Evolutionary conservation across 2,888 invertebrate genomes (phyloP), one percentile per base, ranked within the genome.

Genomic region (Chrysomela aeneicollis): DNA sequence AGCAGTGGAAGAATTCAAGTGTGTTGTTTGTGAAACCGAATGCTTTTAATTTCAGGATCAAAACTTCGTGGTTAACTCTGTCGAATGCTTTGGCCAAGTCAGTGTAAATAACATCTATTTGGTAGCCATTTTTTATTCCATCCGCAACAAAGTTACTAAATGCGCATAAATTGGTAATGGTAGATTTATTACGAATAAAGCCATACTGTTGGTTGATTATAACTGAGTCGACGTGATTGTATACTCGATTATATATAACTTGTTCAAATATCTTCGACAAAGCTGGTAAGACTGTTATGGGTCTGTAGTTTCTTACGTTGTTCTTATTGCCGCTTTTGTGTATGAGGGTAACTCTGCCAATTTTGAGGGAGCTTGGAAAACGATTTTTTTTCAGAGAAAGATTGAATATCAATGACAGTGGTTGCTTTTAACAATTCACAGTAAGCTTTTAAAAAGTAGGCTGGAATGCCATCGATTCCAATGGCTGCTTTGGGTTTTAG

Each of bases 141-240:
- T n/a, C n/a, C n/a, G n/a, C n/a, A n/a, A n/a, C n/a, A n/a, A n/a
- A n/a, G n/a, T n/a, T n/a, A n/a, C n/a, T n/a, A n/a, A n/a, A n/a
- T n/a, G n/a, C n/a, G n/a, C 17, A 9, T 10, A 47, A 12, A 19
- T 52, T 52, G n/a, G 30, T 52, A 15, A n/a, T 15, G 9, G 52
- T 26, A 52, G 30, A 52, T 52, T 26, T 52, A 52, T 52, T 30
- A 30, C 30, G 26, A 15, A 52, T 52, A 52, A 26, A 52, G 9
- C 26, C 26, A 26, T 52, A 26, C 5, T 52, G n/a, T 52, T 52
- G 12, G 52, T 52, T 21, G 30, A 50, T 21, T 50, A n/a, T 9
- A 50, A 50, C 50, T 50, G 50, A 12, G 21, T 50, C 50, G n/a
- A 50, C 52, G 9, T 52, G 52, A 17, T 26, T 26, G 4, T 17